Evolutionary conservation across 1,140 invertebrate species (phyloP), one percentile per base, ranked within the genome.

Genomic region (Bombus pyrosoma): DNA sequence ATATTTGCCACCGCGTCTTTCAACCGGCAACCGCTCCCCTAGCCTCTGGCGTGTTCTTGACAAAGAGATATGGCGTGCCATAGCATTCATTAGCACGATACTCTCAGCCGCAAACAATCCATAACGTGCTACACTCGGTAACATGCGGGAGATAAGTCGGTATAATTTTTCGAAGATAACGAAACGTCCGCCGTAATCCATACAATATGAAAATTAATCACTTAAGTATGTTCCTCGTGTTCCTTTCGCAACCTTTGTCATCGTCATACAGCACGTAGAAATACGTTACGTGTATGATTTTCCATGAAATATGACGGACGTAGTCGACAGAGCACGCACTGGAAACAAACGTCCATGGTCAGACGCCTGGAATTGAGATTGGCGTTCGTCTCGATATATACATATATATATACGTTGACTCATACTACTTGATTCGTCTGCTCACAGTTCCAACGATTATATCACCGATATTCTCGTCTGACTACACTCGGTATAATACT

Each of bases 111-210:
- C 80, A 53, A 77, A 83, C 73, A 47, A 83, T 86, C 69, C 79
- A 71, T 82, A 82, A 86, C 73, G 53, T n/a, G 79, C 57, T 73
- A 75, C 80, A 71, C 62, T 37, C 41, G 47, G 73, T 59, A 81
- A 74, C 79, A 72, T 73, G 64, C 32, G 73, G 72, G 8, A 86
- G 85, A 83, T 83, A 83, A 86, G 79, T 76, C 57, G 69, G 84
- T 74, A 74, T 81, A 81, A 81, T 85, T 85, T 81, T 85, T 85
- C 84, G 43, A 85, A 81, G 83, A 85, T 85, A 85, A 85, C 71
- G 71, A 74, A 75, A 85, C 59, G 57, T 81, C 81, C 79, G 25
- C 22, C 39, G 1, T 80, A 85, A 85, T 85, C 83, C 77, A 43
- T 32, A 22, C 22, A 53, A 47, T 85, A 85, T 80, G 77, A 80